A percentile compares a stretch with the other conserved stretches of the same genome.
These are phyloP conservation scores for Spermophilus dauricus DNA, from an alignment of 2,113 vertebrate genomes.

Conservation along the genomic window DNA sequence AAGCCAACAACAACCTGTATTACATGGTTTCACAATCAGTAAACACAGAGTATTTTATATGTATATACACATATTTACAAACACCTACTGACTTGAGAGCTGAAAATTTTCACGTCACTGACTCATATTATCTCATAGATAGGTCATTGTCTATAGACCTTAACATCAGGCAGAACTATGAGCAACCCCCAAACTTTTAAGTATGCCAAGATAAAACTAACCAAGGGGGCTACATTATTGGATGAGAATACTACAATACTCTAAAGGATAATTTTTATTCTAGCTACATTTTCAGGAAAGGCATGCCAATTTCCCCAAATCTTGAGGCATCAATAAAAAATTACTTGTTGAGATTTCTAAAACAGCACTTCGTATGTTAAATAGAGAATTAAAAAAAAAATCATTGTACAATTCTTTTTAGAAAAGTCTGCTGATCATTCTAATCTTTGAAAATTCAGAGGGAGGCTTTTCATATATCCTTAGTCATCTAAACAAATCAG, in stretches of 20 bases:
- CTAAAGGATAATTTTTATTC: slow-evolving; percentile 71
- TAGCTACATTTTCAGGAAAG: slow-evolving; percentile 69
- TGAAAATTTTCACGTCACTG: slow-evolving; percentile 87
- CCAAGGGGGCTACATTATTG: slow-evolving; percentile 91
- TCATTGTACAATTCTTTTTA: slow-evolving; percentile 46
- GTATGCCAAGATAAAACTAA: slow-evolving; percentile 88
- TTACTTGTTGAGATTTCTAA: slow-evolving; percentile 65
- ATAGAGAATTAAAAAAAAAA: slow-evolving; percentile 63
- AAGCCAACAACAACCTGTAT: slow-evolving; percentile 95
- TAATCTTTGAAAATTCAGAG: slow-evolving; percentile 64
- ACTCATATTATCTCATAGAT: slow-evolving; percentile 77
- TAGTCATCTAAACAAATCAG: slow-evolving; percentile 75
- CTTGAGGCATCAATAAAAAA: slow-evolving; percentile 63
- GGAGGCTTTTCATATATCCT: slow-evolving; percentile 44
- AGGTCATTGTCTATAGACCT: slow-evolving; percentile 83
- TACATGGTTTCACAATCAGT: slow-evolving; percentile 95
- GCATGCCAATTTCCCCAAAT: slow-evolving; percentile 76
- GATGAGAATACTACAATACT: slow-evolving; percentile 84
- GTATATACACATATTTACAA: slow-evolving; percentile 89
- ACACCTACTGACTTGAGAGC: slow-evolving; percentile 87
- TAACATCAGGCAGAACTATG: slow-evolving; percentile 85
- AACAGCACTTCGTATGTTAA: slow-evolving; percentile 53
- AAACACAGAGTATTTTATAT: slow-evolving; percentile 91
- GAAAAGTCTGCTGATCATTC: slow-evolving; percentile 63
- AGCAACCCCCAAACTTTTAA: slow-evolving; percentile 86